Base-by-base conservation (phyloP, 2,888 invertebrate genomes). In the Cotesia congregata region DNA sequence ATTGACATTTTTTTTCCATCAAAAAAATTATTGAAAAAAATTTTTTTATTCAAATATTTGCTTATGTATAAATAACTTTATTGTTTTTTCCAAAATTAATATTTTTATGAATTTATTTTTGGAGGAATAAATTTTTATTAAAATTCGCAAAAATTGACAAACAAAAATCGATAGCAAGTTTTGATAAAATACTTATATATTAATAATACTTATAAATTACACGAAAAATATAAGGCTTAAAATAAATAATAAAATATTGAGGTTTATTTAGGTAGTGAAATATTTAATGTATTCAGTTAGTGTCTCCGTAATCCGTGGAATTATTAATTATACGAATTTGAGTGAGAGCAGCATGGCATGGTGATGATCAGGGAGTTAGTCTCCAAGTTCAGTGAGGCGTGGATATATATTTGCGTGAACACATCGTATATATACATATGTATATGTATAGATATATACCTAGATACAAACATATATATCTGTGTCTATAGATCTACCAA, bases 271-370 rank as follows among this genome's bases (percentile, higher is more conserved):
- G 30, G 50, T 7, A 41, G 50, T 50, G 7, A 3, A 50, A 50
- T 7, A 62, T 62, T 62, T 38, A 65, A 65, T 20, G 38, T 65
- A 65, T 65, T 65, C 65, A 30, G 65, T 65, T 65, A 30, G 65
- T 65, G 65, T 65, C 17, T 20, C 20, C 59, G 17, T 62, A 65
- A 73, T 73, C 69, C n/a, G 50, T 30, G 5, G 65, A 39, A 59
- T 76, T 73, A 77, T 74, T 77, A 77, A 74, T 74, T 77, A 72
- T 38, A 73, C 61, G 50, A 74, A 69, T 74, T 15, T 50, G 50
- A 50, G 50, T 50, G 50, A 50, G 50, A 50, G 50, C 67, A 70
- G 73, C 70, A 59, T 62, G 72, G 59, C 72, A 30, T 12, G 38
- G 68, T 39, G 60, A 67, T 50, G 41, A 76, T 59, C 39, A 69